phyloP scores from a whole-genome alignment of 2,888 invertebrate species.

The Cenopis cana region DNA sequence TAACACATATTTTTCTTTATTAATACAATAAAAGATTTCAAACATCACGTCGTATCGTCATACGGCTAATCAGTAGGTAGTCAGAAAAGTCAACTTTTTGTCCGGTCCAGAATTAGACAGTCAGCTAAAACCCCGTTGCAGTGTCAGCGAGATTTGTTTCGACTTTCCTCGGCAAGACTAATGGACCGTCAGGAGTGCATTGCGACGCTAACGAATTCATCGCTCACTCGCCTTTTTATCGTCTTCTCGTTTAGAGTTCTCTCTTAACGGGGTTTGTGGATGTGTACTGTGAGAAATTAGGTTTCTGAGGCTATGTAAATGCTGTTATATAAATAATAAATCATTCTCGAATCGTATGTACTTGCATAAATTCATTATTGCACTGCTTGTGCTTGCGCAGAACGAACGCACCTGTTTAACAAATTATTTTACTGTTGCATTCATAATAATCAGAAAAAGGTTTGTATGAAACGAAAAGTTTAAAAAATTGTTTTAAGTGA shows the following conservation, averaged over 20 bases:
- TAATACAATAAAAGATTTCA: background rate
- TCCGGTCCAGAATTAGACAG: conserved; percentile 15
- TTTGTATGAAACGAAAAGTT: too few relatives aligned
- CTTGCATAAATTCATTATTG: too few relatives aligned
- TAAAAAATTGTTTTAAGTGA: too few relatives aligned
- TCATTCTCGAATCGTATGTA: too few relatives aligned
- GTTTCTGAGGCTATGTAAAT: too few relatives aligned
- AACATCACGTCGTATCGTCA: background rate
- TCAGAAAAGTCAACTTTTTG: conserved; percentile 15
- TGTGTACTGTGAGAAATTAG: background rate
- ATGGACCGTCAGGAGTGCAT: conserved; percentile 63
- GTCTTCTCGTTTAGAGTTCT: conserved; percentile 42
- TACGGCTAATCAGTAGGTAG: conserved; percentile 14
- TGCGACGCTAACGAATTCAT: conserved; percentile 60
- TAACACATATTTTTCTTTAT: background rate
- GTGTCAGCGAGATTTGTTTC: conserved; percentile 42
- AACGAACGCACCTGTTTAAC: too few relatives aligned
- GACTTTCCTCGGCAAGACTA: conserved; percentile 64
- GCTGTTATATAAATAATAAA: too few relatives aligned
- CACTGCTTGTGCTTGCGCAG: too few relatives aligned
- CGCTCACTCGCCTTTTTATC: conserved; percentile 59
- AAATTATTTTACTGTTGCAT: too few relatives aligned
- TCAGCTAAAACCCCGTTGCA: conserved; percentile 15
- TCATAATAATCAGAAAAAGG: too few relatives aligned
- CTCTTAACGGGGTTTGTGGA: conserved; percentile 29